These are phyloP conservation scores for Merluccius polli DNA, from an alignment of 2,797 vertebrate genomes.

Conservation along the genomic window DNA sequence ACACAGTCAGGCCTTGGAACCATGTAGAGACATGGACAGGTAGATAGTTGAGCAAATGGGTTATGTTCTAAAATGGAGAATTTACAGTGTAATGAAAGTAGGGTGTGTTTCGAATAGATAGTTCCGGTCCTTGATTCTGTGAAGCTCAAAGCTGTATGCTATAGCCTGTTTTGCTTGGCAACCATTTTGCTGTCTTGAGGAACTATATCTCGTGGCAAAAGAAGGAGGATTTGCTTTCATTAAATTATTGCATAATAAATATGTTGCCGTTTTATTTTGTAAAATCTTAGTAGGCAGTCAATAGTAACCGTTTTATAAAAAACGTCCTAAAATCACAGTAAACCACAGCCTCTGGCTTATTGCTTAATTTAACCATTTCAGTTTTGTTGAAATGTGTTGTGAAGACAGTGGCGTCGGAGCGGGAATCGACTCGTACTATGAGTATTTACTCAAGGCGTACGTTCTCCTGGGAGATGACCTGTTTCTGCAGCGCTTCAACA, in stretches of 20 bases:
- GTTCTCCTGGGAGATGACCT: conserved; percentile 95
- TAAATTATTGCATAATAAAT: no score
- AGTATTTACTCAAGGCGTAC: conserved; percentile 98
- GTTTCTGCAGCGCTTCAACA: conserved; percentile 96
- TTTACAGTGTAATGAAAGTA: not conserved
- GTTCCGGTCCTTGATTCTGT: no score
- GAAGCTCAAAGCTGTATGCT: no score
- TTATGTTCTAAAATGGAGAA: not conserved
- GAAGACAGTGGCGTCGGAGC: conserved; percentile 98
- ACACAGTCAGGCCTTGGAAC: not conserved
- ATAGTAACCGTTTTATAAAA: no score
- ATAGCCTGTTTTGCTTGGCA: no score
- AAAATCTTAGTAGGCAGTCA: no score
- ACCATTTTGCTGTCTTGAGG: no score
- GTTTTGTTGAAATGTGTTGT: not conserved
- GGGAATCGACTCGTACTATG: conserved; percentile 98
- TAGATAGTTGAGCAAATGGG: not conserved
- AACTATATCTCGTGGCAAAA: no score
- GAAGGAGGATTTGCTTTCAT: no score
- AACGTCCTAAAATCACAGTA: no score
- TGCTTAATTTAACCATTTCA: not conserved
- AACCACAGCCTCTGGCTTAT: no score
- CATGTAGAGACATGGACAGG: not conserved
- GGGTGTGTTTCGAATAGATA: not conserved
- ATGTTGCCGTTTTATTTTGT: no score